These are phyloP conservation scores for Frankliniella fusca DNA, from an alignment of 2,888 invertebrate genomes.

Conservation along the genomic window DNA sequence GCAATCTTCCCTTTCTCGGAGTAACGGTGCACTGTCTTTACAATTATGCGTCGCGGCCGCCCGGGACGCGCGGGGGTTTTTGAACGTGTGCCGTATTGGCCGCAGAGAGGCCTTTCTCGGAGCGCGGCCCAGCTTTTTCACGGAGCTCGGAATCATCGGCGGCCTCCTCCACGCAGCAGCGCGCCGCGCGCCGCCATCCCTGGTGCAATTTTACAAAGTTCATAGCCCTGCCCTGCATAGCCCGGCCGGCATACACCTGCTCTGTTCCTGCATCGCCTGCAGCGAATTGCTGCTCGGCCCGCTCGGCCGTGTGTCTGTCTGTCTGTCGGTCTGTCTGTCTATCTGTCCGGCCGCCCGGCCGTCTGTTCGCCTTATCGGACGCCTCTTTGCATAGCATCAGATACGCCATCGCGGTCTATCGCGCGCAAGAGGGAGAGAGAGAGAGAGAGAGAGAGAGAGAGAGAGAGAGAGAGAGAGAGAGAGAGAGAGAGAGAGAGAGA, in stretches of 20 bases:
- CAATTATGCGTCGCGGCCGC: not conserved
- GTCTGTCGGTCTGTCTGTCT: not conserved
- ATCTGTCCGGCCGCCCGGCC: not conserved
- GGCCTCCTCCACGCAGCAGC: no score
- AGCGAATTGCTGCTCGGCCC: slow-evolving; percentile 3
- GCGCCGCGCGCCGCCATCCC: no score
- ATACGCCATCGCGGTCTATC: not conserved
- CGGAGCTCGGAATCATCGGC: not conserved
- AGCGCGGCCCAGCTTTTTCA: not conserved
- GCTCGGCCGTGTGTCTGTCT: not conserved
- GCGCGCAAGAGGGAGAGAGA: not conserved
- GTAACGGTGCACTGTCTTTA: no score
- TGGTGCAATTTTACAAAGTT: slow-evolving; percentile 2
- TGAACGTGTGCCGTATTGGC: not conserved
- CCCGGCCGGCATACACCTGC: slow-evolving; percentile 10
- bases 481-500: no score
- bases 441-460: not conserved
- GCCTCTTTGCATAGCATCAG: slow-evolving; percentile 24
- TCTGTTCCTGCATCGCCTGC: slow-evolving; percentile 11
- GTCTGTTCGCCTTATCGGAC: not conserved
- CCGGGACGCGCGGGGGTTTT: not conserved
- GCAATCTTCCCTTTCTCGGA: no score
- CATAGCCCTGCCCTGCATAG: slow-evolving; percentile 18
- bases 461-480: no score
- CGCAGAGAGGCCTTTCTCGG: not conserved